Evolutionary conservation across 2,113 vertebrate species (phyloP).

Genomic region (Cochlearius cochlearius): DNA sequence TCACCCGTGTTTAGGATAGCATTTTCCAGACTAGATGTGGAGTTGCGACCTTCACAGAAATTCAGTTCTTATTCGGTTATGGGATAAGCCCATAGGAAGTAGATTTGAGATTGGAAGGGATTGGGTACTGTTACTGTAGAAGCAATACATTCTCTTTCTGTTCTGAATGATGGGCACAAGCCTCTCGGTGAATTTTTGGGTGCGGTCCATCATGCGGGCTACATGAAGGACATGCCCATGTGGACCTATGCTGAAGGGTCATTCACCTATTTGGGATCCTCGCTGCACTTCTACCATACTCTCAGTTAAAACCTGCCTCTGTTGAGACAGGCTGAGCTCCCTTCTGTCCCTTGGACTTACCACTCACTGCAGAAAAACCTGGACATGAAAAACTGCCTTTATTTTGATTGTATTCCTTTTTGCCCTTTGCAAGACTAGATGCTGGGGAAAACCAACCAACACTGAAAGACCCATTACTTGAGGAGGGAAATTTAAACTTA

Average conservation of each 20-base stretch:
- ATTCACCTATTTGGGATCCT: not conserved
- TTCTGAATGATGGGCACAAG: not conserved
- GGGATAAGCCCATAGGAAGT: not conserved
- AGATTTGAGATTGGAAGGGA: not conserved
- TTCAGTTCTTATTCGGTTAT: not conserved
- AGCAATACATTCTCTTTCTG: not conserved
- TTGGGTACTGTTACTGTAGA: not conserved
- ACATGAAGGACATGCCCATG: not conserved
- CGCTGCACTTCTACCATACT: not conserved
- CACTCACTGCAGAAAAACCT: not conserved
- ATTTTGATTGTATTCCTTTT: not conserved
- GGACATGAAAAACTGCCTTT: not conserved
- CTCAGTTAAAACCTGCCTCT: not conserved
- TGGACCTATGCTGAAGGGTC: not conserved
- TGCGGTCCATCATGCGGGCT: fast-evolving
- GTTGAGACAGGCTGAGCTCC: not conserved
- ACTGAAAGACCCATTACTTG: not conserved
- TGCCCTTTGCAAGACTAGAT: not conserved
- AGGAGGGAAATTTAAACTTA: not conserved
- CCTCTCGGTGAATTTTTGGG: not conserved
- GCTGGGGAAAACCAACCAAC: not conserved
- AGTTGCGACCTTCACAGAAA: not conserved
- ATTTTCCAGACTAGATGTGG: not conserved
- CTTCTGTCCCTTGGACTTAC: not conserved
- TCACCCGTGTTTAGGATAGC: not conserved